Evolutionary conservation across 2,888 invertebrate species (phyloP).

Genomic region (Eudasyphora cyanicolor): DNA sequence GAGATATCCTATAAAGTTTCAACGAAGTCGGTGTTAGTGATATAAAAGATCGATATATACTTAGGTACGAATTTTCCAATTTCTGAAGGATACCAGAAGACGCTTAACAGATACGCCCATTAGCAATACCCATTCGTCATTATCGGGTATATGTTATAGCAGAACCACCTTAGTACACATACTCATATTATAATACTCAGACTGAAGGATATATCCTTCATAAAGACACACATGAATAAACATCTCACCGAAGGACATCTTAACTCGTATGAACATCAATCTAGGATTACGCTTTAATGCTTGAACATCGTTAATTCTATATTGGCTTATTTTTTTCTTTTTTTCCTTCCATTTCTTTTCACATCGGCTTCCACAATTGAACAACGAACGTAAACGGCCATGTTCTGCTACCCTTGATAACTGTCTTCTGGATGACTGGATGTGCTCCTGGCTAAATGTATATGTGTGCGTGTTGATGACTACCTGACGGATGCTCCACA

Average conservation of each 20-base stretch:
- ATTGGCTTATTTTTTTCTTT: slow-evolving; percentile 18
- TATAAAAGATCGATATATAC: too few species aligned
- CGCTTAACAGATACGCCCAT: too few species aligned
- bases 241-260: neutral
- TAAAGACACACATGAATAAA: neutral
- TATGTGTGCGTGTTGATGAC: slow-evolving; percentile 17
- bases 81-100: too few species aligned
- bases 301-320: slow-evolving; percentile 28
- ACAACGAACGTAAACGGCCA: too few species aligned
- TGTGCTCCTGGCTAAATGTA: neutral
- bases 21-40: too few species aligned
- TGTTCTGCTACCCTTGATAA: neutral
- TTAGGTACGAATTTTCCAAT: too few species aligned
- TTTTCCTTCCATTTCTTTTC: slow-evolving; percentile 7
- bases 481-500: too few species aligned
- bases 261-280: slow-evolving; percentile 27
- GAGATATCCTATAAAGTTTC: too few species aligned
- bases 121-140: too few species aligned
- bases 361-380: neutral
- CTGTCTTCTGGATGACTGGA: slow-evolving; percentile 4
- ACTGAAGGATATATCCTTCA: neutral
- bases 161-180: too few species aligned
- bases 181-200: too few species aligned
- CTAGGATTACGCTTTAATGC: slow-evolving; percentile 34
- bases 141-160: too few species aligned